A percentile compares a stretch with the other conserved stretches of the same genome.
phyloP scores from a whole-genome alignment of 2,113 vertebrate genomes.

The Clarias macrocephalus region DNA sequence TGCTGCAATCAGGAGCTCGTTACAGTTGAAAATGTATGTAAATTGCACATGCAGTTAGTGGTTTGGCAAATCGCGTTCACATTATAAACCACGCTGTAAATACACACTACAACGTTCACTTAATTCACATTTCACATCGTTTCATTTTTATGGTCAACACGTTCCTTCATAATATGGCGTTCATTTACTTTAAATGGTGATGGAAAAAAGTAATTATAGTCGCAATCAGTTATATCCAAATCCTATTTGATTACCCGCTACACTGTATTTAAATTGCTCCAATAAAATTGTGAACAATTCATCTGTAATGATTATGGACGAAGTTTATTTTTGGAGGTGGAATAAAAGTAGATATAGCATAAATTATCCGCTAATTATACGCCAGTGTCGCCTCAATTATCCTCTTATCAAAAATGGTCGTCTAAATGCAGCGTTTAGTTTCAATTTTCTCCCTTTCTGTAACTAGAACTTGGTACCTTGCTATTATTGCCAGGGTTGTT shows the following conservation, averaged over 20 bases:
- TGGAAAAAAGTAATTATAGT: conserved; percentile 89
- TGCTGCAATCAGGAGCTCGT: conserved; percentile 81
- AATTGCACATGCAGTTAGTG: conserved; percentile 91
- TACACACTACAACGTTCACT: conserved; percentile 80
- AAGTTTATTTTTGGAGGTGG: conserved; percentile 99
- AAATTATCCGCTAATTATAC: conserved; percentile 99
- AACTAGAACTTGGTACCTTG: conserved; percentile 99
- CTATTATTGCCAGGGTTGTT: conserved; percentile 99
- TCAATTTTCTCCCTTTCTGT: conserved; percentile 99
- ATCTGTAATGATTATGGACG: conserved; percentile 99
- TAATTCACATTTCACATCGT: conserved; percentile 82
- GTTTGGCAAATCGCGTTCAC: conserved; percentile 86
- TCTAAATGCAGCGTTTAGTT: conserved; percentile 99
- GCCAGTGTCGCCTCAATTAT: conserved; percentile 99
- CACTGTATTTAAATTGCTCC: conserved; percentile 98
- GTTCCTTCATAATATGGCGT: conserved; percentile 82
- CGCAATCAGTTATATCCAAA: conserved; percentile 95
- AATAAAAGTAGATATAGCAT: conserved; percentile 99
- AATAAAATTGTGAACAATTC: conserved; percentile 99
- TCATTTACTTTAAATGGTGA: conserved; percentile 84
- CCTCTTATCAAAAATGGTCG: conserved; percentile 99
- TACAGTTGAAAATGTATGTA: conserved; percentile 93
- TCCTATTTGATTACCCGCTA: conserved; percentile 97
- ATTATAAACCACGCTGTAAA: conserved; percentile 83
- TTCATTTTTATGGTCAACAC: conserved; percentile 89